Percentiles rank a stretch among this genome's conserved stretches.
phyloP scores from a whole-genome alignment of 1,140 invertebrate species.

The Macrotrachela quadricornifera region DNA sequence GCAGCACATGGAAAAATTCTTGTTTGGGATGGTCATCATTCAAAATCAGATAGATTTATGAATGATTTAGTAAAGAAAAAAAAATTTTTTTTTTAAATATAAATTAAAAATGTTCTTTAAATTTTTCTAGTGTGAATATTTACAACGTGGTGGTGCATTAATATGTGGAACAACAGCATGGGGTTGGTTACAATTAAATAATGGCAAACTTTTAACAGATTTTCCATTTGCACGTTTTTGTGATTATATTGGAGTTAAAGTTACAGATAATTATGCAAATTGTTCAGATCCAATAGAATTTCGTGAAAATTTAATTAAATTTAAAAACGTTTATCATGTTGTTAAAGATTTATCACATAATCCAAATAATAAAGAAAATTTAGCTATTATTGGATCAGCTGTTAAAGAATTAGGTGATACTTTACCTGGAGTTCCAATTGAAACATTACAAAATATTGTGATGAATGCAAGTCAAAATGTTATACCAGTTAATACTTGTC shows the following conservation, averaged over 20 bases:
- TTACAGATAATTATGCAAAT: neutral
- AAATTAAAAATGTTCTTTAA: neutral
- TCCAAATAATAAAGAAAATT: too few relatives aligned
- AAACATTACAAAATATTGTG: too few relatives aligned
- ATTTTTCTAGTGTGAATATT: neutral
- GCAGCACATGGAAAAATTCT: neutral
- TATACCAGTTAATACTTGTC: too few relatives aligned
- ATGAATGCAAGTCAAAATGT: too few relatives aligned
- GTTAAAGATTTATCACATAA: too few relatives aligned
- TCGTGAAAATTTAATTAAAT: neutral
- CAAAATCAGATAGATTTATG: too few relatives aligned
- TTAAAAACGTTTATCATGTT: too few relatives aligned
- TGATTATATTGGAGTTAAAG: neutral
- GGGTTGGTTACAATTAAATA: constrained; percentile 2
- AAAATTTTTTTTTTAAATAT: too few relatives aligned
- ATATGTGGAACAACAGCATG: constrained; percentile 1
- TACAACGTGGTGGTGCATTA: neutral
- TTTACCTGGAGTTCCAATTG: too few relatives aligned
- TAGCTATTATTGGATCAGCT: too few relatives aligned
- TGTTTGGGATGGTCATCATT: neutral
- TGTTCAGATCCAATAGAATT: neutral
- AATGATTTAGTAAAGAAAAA: too few relatives aligned
- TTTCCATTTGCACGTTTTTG: neutral
- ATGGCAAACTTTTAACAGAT: neutral
- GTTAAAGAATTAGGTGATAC: too few relatives aligned